Evolutionary conservation across 2,888 invertebrate genomes (phyloP).

Genomic region (Philhelius pedissequus): DNA sequence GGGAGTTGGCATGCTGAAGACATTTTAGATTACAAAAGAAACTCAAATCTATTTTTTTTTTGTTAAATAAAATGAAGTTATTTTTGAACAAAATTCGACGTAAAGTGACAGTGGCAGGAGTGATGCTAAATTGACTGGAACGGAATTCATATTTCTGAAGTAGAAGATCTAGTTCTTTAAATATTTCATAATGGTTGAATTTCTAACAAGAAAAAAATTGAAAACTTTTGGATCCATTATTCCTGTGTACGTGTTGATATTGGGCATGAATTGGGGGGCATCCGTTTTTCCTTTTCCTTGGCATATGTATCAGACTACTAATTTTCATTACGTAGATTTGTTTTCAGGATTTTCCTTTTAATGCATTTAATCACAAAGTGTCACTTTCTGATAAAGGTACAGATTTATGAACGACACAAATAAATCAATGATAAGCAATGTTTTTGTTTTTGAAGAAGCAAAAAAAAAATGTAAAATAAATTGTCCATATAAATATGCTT

Average conservation of each 20-base stretch:
- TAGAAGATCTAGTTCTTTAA: neutral
- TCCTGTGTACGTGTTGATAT: no score
- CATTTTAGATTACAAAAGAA: conserved; percentile 8
- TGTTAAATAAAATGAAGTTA: neutral
- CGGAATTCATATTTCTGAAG: neutral
- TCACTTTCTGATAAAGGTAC: neutral
- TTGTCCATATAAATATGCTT: neutral
- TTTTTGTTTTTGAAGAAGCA: neutral
- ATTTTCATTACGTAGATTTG: no score
- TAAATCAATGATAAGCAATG: neutral
- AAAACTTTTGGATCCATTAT: no score
- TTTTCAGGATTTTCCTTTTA: neutral
- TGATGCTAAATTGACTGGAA: conserved; percentile 15
- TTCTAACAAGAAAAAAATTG: neutral
- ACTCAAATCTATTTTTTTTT: neutral
- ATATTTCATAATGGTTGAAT: neutral
- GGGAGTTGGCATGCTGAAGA: conserved; percentile 13
- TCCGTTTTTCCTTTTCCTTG: no score
- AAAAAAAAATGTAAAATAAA: neutral
- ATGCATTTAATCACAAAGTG: neutral
- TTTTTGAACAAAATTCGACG: neutral
- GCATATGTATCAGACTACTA: no score
- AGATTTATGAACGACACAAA: neutral
- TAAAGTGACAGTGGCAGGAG: neutral
- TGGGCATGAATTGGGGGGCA: no score